Evolutionary conservation across 2,113 vertebrate species (phyloP).

Genomic region (Lophotis ruficrista): DNA sequence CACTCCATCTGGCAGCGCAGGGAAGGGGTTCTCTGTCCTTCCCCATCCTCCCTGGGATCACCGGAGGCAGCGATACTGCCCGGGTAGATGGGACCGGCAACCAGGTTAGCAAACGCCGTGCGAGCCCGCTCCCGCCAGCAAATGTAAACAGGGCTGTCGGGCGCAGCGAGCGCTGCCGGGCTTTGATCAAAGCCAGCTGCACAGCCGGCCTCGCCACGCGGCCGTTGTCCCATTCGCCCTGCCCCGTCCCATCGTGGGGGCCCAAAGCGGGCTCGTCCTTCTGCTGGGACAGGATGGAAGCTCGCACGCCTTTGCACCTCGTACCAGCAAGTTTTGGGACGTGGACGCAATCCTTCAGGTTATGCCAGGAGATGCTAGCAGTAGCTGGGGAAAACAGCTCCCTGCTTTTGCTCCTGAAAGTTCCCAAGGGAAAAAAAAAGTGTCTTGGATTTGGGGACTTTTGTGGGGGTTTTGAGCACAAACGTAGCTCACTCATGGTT

Average conservation of each 20-base stretch:
- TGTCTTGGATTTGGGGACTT: neutral
- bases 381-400: neutral
- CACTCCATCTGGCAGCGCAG: accelerated
- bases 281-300: neutral
- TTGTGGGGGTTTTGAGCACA: neutral
- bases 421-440: neutral
- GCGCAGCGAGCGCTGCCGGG: neutral
- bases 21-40: neutral
- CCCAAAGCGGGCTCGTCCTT: neutral
- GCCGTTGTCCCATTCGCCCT: neutral
- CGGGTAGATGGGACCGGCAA: neutral
- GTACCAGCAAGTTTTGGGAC: accelerated
- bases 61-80: neutral
- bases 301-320: accelerated
- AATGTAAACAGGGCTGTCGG: conserved; percentile 11
- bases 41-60: accelerated
- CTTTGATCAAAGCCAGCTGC: conserved; percentile 52
- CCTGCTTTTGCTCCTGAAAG: neutral
- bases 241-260: accelerated
- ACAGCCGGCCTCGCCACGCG: accelerated
- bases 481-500: neutral
- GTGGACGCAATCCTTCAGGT: accelerated
- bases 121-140: accelerated
- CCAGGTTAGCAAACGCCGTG: neutral
- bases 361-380: neutral